A percentile compares a stretch with the other conserved stretches of the same genome.
Conservation (phyloP, 2,888 invertebrate genomes). For the Ceraclea dissimilis region DNA sequence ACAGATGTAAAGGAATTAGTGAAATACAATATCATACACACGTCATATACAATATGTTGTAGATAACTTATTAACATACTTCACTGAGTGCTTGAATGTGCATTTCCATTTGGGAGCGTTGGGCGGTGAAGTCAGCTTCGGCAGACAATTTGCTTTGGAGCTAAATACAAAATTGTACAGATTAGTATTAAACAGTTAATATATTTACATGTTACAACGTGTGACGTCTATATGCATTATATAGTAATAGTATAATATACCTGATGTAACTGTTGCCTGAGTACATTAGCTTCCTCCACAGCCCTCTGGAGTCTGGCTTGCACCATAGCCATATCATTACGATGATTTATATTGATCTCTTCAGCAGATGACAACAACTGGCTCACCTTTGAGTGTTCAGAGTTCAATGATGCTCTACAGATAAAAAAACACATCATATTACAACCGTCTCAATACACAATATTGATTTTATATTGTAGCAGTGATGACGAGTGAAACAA, state of each 20-base stretch:
- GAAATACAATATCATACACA: background rate
- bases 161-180: slow-evolving; percentile 28
- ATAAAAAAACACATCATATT: too few species aligned
- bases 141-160: slow-evolving; percentile 51
- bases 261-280: slow-evolving; percentile 55
- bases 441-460: too few species aligned
- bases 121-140: slow-evolving; percentile 49
- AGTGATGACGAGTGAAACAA: background rate
- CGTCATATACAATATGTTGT: slow-evolving; percentile 15
- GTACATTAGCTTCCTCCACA: slow-evolving; percentile 52
- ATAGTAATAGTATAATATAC: background rate
- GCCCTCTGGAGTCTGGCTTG: slow-evolving; percentile 56
- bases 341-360: slow-evolving; percentile 46
- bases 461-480: too few species aligned
- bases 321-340: slow-evolving; percentile 55
- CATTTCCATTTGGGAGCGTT: slow-evolving; percentile 58
- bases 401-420: slow-evolving; percentile 51
- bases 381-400: slow-evolving; percentile 54
- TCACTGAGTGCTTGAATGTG: slow-evolving; percentile 57
- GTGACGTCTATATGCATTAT: too few species aligned
- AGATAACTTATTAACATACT: too few species aligned
- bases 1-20: too few species aligned
- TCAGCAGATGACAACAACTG: slow-evolving; percentile 49
- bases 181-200: too few species aligned
- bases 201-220: too few species aligned